These are phyloP conservation scores for Naja naja DNA, from an alignment of 2,113 vertebrate species.

Conservation along the genomic window DNA sequence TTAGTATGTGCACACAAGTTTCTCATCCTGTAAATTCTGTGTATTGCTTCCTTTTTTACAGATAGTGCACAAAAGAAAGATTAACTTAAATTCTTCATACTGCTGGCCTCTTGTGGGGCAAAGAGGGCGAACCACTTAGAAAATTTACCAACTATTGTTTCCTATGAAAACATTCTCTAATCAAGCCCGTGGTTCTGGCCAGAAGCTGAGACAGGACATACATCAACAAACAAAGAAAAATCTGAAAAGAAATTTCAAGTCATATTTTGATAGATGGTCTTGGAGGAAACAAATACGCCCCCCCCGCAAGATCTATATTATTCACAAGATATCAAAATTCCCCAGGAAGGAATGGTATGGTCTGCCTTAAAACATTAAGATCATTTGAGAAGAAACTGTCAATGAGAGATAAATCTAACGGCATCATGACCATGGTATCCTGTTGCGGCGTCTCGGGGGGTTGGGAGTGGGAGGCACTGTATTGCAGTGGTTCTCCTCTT, in stretches of 20 bases:
- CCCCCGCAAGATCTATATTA: neutral
- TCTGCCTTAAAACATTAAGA: slow-evolving; percentile 6
- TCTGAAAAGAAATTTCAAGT: neutral
- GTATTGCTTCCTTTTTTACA: neutral
- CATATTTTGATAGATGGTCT: neutral
- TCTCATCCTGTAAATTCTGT: neutral
- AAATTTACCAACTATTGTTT: neutral
- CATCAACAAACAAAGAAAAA: neutral
- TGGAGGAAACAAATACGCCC: neutral
- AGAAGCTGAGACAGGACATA: neutral
- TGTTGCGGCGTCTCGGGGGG: too few species aligned
- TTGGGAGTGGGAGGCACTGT: too few species aligned
- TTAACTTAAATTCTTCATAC: neutral
- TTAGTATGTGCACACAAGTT: neutral
- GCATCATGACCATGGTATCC: too few species aligned
- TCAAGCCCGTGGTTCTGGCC: neutral
- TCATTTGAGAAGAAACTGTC: slow-evolving; percentile 18
- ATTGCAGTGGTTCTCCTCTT: too few species aligned
- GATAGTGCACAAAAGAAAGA: neutral
- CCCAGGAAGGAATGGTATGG: neutral
- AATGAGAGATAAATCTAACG: neutral
- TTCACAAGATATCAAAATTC: slow-evolving; percentile 8
- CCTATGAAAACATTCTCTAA: neutral
- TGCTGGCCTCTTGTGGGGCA: neutral
- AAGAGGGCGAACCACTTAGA: neutral